A percentile compares a stretch with the other conserved stretches of the same genome.
These are phyloP conservation scores for Ursus arctos DNA, from an alignment of 2,113 vertebrate genomes.

Conservation along the genomic window DNA sequence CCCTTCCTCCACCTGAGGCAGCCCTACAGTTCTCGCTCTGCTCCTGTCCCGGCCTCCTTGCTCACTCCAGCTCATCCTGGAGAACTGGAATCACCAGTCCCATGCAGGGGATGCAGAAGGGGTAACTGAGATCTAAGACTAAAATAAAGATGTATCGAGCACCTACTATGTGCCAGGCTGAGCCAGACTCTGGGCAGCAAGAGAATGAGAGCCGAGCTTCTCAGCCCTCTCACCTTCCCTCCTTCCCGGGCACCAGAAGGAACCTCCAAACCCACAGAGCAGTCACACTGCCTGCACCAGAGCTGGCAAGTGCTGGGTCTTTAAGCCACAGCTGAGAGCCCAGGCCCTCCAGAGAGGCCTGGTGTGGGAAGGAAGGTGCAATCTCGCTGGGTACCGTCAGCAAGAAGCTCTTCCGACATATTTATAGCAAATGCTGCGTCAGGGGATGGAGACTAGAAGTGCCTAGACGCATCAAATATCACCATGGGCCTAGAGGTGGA, in stretches of 20 bases:
- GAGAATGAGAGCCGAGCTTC: background rate
- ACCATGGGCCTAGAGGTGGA: background rate
- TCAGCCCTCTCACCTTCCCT: background rate
- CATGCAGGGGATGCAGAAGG: background rate
- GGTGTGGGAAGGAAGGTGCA: slow-evolving; percentile 38
- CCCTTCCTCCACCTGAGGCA: background rate
- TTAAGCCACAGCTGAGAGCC: background rate
- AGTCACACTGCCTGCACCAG: background rate
- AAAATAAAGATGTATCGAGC: background rate
- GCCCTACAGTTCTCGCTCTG: background rate
- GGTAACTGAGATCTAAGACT: background rate
- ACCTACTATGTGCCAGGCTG: background rate
- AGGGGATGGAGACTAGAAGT: slow-evolving; percentile 76
- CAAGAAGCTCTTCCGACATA: slow-evolving; percentile 79
- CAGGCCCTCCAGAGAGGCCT: slow-evolving; percentile 5
- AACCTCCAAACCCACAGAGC: background rate
- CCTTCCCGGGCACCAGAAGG: background rate
- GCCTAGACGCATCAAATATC: slow-evolving; percentile 76
- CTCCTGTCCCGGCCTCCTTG: background rate
- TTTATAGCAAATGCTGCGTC: slow-evolving; percentile 84
- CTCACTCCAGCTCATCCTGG: background rate
- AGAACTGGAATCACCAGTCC: background rate
- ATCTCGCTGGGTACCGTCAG: slow-evolving; percentile 70
- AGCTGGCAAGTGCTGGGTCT: background rate
- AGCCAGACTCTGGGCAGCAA: background rate